phyloP scores from a whole-genome alignment of 2,888 invertebrate species.

The Griposia aprilina region DNA sequence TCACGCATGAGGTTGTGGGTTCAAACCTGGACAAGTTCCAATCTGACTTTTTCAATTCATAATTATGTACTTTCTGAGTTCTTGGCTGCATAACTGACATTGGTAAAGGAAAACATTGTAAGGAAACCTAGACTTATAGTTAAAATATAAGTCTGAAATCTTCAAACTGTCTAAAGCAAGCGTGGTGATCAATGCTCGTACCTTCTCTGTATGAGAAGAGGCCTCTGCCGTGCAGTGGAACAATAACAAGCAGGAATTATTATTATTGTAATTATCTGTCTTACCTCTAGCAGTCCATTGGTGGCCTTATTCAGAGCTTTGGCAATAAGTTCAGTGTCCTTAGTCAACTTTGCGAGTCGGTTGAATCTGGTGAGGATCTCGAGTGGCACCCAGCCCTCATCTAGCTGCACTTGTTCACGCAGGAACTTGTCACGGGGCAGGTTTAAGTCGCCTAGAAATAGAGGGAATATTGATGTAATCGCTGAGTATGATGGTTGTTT shows the following conservation, averaged over 20 bases:
- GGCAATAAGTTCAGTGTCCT: conserved; percentile 93
- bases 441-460: conserved; percentile 95
- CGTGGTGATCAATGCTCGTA: background rate
- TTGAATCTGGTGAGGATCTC: conserved; percentile 97
- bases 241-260: background rate
- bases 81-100: background rate
- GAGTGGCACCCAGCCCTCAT: conserved; percentile 98
- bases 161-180: background rate
- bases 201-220: background rate
- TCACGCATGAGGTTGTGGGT: no score
- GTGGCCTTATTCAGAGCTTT: conserved; percentile 94
- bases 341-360: conserved; percentile 93
- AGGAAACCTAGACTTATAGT: background rate
- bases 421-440: conserved; percentile 98
- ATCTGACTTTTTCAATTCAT: no score
- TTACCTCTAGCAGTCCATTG: conserved; percentile 93
- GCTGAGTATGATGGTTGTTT: background rate
- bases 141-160: background rate
- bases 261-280: background rate
- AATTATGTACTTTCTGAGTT: background rate
- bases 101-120: background rate
- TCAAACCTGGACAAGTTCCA: no score
- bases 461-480: background rate
- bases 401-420: conserved; percentile 95
- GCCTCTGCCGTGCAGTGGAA: background rate